Conservation (phyloP, 2,113 vertebrate species). For the Tympanuchus pallidicinctus region DNA sequence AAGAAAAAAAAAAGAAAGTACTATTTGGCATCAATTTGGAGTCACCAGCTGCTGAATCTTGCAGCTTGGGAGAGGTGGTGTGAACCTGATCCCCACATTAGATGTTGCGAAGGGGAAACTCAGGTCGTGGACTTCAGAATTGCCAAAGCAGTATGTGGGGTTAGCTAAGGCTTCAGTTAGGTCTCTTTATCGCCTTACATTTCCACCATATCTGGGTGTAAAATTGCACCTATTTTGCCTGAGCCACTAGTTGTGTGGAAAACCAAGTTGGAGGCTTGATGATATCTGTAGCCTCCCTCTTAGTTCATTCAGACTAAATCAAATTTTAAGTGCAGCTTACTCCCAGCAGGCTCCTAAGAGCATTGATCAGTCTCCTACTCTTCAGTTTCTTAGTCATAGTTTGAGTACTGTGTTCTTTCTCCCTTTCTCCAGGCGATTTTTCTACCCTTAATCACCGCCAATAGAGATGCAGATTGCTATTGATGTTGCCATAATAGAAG, state of each 20-base stretch:
- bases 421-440: background rate
- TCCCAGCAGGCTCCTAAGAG: background rate
- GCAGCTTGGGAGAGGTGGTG: background rate
- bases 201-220: background rate
- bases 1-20: background rate
- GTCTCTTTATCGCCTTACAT: background rate
- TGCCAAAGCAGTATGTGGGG: background rate
- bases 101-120: background rate
- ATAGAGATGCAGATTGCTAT: background rate
- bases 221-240: background rate
- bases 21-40: background rate
- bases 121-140: background rate
- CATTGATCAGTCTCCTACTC: background rate
- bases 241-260: background rate
- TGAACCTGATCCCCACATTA: background rate
- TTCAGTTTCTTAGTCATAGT: background rate
- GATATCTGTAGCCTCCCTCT: background rate
- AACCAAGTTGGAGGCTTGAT: background rate
- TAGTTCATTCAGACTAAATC: background rate
- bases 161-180: accelerated
- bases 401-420: background rate
- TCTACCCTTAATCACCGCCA: background rate
- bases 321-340: background rate
- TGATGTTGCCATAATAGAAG: background rate
- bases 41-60: background rate